Evolutionary conservation across 2,113 vertebrate species (phyloP), one percentile per base, ranked within the genome.

Genomic region (Megaceryle torquata): DNA sequence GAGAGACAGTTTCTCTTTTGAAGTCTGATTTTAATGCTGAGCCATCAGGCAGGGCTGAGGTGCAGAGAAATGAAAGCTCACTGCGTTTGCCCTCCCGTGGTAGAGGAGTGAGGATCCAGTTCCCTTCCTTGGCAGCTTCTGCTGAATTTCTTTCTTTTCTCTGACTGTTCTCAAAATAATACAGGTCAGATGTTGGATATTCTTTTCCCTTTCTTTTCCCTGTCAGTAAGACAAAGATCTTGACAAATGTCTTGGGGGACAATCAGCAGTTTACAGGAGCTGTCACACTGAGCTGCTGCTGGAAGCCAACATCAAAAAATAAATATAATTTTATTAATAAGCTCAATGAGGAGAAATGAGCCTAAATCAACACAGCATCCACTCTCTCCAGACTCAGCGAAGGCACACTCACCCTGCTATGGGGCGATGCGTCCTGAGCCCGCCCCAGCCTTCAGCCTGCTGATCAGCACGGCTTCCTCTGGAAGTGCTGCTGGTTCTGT

Each of bases 261-360:
- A 86, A 93, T 92, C 61, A 85, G 82, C 74, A 79, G 70, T 85
- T 93, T 48, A 67, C 51, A 69, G 78, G 70, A 97, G 50, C 79
- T n/a, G 25, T 71, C 59, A 41, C 1, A 48, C 95, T 82, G 95
- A 80, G 93, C 53, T 79, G 74, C 88, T 84, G 86, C 83, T 96
- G 92, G 86, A 59, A 88, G 91, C 83, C 90, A 84, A 10, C 86
- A 25, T 88, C 13, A 86, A 60, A 78, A 95, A 90, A 78, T 39
- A 90, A 96, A 76, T 20, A 50, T 20, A 0, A 21, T 69, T 85
- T 88, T 61, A 37, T 79, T 87, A 94, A 91, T 91, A 75, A 95
- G 59, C 65, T 79, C 31, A 61, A 4, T 46, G 65, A 56, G 76
- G 60, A 94, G 68, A 68, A 90, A 57, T 37, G 77, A 95, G 22